Percentiles rank a stretch among this genome's conserved stretches.
Evolutionary conservation across 2,888 invertebrate genomes (phyloP).

Genomic region (Monoplex corrugatus): DNA sequence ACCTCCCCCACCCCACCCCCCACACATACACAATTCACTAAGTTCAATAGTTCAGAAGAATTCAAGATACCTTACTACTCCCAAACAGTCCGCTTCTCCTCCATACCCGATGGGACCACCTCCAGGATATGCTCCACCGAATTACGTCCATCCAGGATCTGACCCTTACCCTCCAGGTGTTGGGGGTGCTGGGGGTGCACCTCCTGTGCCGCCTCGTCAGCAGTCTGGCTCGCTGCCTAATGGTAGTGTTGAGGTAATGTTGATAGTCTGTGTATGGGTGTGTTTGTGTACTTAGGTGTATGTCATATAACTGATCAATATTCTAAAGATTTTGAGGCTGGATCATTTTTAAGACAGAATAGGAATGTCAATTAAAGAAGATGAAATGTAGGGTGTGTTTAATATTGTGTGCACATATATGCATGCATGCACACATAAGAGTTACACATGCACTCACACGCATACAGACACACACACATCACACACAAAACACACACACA

Average conservation of each 20-base stretch:
- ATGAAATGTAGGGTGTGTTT: background rate
- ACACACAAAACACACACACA: background rate
- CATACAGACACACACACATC: background rate
- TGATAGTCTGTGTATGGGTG: background rate
- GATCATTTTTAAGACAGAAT: background rate
- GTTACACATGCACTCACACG: background rate
- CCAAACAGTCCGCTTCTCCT: constrained; percentile 22
- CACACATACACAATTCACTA: background rate
- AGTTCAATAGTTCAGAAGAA: background rate
- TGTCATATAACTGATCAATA: background rate
- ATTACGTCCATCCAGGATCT: constrained; percentile 26
- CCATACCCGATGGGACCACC: constrained; percentile 37
- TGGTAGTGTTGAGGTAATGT: constrained; percentile 35
- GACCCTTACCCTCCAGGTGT: constrained; percentile 27
- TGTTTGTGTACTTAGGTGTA: background rate
- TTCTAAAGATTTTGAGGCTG: background rate
- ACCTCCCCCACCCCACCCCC: background rate
- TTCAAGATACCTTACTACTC: background rate
- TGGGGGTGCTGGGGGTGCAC: constrained; percentile 45
- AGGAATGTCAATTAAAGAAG: background rate
- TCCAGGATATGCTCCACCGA: constrained; percentile 39
- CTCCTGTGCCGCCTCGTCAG: constrained; percentile 58
- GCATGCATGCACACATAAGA: background rate
- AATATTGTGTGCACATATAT: background rate
- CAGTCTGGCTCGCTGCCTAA: constrained; percentile 36